Evolutionary conservation across 30 jellyfish, hydroid and myxozoan species (phyloP), one percentile per base, ranked within the genome.

Genomic region (Rhopilema esculentum): DNA sequence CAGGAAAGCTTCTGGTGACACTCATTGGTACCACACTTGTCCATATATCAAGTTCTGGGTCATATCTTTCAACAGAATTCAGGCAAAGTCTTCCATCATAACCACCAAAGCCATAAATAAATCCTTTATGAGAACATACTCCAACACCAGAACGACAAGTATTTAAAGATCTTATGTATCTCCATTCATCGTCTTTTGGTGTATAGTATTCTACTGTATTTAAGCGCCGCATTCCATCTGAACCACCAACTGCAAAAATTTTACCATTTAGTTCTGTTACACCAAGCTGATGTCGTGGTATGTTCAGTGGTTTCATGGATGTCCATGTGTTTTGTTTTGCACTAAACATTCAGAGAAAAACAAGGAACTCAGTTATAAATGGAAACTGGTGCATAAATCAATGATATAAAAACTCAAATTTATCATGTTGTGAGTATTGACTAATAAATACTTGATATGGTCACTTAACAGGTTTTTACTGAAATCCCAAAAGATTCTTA

Each of bases 81-180:
- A 96, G 80, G 76, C 99, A 96, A 17, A 91, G 62, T 21, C 96
- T 80, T 20, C 99, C 99, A 79, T 96, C 97, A 67, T 96, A 96
- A 16, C 99, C 99, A 77, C 99, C 98, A 52, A 88, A 83, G 1
- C 97, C 96, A 84, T 73, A 91, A 28, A 96, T 49, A n/a, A 97
- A 82, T 24, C 89, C 97, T 18, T 97, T 91, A 25, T 89, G 88
- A n/a, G 91, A 69, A 51, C 96, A 82, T 4, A 88, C 94, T 23
- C 98, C 98, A 83, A 88, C 95, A 29, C 99, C 99, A 49, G 99
- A 96, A n/a, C 99, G 97, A 69, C 98, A 91, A 25, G 91, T 80
- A 69, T 80, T 75, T 24, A 96, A 64, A 30, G 99, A 80, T 30
- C 77, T 79, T 7, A 81, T 89, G 66, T 82, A 75, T 65, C 80